Evolutionary conservation across 1,140 invertebrate species (phyloP).

Genomic region (Mesaphorura yosii): DNA sequence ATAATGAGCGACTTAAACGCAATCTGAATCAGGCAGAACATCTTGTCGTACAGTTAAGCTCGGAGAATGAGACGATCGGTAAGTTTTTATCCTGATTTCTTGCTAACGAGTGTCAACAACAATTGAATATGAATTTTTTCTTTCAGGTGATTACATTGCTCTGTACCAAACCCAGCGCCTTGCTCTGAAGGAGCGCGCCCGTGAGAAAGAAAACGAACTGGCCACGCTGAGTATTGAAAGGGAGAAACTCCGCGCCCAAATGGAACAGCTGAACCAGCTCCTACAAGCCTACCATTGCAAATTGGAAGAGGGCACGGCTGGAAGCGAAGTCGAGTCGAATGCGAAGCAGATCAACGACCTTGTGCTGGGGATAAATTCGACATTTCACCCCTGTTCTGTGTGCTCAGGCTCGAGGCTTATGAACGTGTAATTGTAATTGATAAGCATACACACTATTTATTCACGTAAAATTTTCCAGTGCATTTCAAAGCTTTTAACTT

Average conservation of each 20-base stretch:
- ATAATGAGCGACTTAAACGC: constrained; percentile 11
- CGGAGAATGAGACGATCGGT: constrained; percentile 32
- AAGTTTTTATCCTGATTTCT: neutral
- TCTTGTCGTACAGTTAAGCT: constrained; percentile 28
- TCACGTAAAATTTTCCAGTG: no score
- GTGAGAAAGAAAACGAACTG: constrained; percentile 21
- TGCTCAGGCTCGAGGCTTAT: neutral
- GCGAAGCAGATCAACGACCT: constrained; percentile 4
- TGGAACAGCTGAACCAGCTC: neutral
- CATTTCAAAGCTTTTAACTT: no score
- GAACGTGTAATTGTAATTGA: neutral
- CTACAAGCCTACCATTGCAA: neutral
- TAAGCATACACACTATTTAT: no score
- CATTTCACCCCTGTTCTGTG: neutral
- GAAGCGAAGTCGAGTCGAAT: neutral
- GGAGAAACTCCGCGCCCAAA: neutral
- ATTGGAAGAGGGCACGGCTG: no score
- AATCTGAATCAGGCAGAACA: constrained; percentile 23
- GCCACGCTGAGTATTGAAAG: neutral
- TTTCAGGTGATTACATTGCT: constrained; percentile 29
- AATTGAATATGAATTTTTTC: neutral
- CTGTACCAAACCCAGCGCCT: constrained; percentile 27
- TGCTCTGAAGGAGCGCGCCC: constrained; percentile 23
- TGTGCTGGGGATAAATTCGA: neutral
- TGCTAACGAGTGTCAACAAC: neutral